Evolutionary conservation across 2,888 invertebrate species (phyloP), one percentile per base, ranked within the genome.

Genomic region (Salpingus planirostris): DNA sequence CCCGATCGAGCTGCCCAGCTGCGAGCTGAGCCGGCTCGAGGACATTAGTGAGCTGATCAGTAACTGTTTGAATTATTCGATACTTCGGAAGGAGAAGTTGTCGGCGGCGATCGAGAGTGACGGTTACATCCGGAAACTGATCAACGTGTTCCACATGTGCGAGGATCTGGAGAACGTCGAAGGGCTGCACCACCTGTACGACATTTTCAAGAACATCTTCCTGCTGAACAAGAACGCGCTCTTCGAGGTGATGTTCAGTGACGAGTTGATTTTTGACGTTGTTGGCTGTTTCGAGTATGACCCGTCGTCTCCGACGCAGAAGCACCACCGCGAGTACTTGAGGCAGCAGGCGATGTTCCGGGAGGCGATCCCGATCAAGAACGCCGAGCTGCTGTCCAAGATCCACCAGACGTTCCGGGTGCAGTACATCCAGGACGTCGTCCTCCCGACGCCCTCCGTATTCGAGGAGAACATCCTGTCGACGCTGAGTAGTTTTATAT

Each of bases 361-460:
- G 54, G 89, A 90, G 67, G 90, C 89, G 33, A 88, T 99, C 57
- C 93, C 95, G 35, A 95, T 99, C 40, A 83, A 86, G 58, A 96
- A 96, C 67, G 76, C 78, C 44, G 97, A 97, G 68, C 74, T 99
- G 47, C 71, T 93, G 52, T 86, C 91, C 33, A 99, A 98, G 76
- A 99, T 99, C 52, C 98, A 99, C 69, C 97, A 98, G 70, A 98
- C 97, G 33, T 98, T 96, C 69, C 80, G 97, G 65, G 96, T 98
- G 58, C 98, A 99, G 71, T 99, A 99, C 68, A 96, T 98, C 56
- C 89, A 90, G 62, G 98, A 99, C 69, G 95, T 97, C 54, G 97
- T 98, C 54, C 72, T 99, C 60, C 98, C 98, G 13, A 92, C 97
- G 27, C 97, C 98, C 7, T 95, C 95, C 49, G 90, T 99, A 53